Percentiles rank a stretch among this genome's conserved stretches.
Conservation (phyloP, 2,113 vertebrate genomes). For the Heterochromis multidens region DNA sequence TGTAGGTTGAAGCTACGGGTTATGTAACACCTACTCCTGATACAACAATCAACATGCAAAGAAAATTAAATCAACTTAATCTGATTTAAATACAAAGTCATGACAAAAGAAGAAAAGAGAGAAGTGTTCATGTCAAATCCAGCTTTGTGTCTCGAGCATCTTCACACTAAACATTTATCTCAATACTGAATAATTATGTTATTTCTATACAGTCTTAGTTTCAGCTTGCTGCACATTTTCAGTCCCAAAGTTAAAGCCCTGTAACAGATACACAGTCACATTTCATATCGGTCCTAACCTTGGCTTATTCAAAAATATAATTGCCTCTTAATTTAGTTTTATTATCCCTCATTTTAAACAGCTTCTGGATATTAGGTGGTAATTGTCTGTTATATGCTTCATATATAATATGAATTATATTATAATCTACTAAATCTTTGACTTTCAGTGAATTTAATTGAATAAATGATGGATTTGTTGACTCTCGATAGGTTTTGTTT, state of each 20-base stretch:
- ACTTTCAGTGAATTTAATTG: background rate
- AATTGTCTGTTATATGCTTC: no score
- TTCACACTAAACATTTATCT: background rate
- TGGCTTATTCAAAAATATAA: no score
- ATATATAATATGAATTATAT: no score
- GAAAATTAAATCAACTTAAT: background rate
- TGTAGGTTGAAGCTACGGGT: background rate
- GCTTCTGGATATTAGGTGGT: background rate
- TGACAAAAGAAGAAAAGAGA: background rate
- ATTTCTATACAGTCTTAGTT: no score
- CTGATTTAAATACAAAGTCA: fast-evolving
- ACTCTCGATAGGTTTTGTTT: background rate
- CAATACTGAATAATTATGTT: background rate
- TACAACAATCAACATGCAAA: background rate
- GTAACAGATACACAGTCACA: no score
- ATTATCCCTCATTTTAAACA: background rate
- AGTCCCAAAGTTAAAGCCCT: no score
- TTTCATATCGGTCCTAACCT: no score
- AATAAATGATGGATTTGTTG: background rate
- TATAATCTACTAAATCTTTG: no score
- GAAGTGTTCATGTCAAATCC: no score
- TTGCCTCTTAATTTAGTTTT: background rate
- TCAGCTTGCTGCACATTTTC: no score
- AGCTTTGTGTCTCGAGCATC: background rate
- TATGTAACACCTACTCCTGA: background rate